Percentiles rank a stretch among this genome's conserved stretches.
Evolutionary conservation across 2,113 vertebrate species (phyloP).

Genomic region (Sebastes fasciatus): DNA sequence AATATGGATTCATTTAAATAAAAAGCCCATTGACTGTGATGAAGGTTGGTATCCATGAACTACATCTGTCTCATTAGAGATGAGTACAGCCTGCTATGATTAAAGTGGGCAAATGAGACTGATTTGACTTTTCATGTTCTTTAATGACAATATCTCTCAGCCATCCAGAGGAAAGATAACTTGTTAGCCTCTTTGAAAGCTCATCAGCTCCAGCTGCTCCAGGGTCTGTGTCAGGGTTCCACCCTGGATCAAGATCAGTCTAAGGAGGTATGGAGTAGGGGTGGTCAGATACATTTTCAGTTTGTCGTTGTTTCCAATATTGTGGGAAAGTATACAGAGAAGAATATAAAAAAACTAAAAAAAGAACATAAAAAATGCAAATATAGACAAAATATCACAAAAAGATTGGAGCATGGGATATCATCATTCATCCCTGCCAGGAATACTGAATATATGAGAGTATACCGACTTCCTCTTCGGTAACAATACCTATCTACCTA

Average conservation of each 20-base stretch:
- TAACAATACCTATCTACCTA: no score
- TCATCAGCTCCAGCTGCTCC: background rate
- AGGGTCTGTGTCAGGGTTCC: background rate
- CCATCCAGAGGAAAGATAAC: background rate
- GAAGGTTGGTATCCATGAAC: constrained; percentile 8
- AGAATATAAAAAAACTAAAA: no score
- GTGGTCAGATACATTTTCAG: background rate
- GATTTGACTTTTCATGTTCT: constrained; percentile 13
- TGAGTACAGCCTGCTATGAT: background rate
- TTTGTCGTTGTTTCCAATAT: background rate
- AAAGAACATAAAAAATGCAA: background rate
- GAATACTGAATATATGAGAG: no score
- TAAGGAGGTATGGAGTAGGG: background rate
- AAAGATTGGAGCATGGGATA: background rate
- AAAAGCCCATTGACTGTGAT: constrained; percentile 25
- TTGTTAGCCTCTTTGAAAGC: constrained; percentile 7
- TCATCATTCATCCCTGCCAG: background rate
- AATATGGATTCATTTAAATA: constrained; percentile 12
- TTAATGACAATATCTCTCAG: constrained; percentile 14
- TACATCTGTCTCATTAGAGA: background rate
- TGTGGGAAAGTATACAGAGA: background rate
- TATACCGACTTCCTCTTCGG: no score
- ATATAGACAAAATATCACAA: background rate
- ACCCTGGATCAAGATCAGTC: constrained; percentile 1
- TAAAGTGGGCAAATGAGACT: background rate